A percentile compares a stretch with the other conserved stretches of the same genome.
Conservation (phyloP, 2,113 vertebrate genomes). For the Actenoides hombroni region DNA sequence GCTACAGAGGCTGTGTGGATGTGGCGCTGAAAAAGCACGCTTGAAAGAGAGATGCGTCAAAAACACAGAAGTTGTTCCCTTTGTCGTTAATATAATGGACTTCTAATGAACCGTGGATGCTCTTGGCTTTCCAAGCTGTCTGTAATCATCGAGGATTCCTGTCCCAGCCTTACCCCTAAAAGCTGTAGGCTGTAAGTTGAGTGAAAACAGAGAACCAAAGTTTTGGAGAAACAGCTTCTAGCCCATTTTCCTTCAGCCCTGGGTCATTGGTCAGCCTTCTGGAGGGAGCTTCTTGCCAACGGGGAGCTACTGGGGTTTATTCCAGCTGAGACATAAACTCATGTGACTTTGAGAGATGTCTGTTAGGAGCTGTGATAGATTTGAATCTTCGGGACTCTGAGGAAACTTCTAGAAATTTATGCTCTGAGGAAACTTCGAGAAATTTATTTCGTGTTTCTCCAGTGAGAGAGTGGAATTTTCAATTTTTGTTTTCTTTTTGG, state of each 20-base stretch:
- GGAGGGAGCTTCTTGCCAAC: neutral
- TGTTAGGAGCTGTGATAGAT: neutral
- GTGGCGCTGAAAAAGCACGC: neutral
- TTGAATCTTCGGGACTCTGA: neutral
- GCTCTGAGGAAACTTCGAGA: neutral
- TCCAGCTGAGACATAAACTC: neutral
- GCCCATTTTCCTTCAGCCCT: neutral
- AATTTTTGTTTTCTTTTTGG: no score
- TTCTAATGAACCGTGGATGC: neutral
- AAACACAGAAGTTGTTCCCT: neutral
- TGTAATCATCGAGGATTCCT: neutral
- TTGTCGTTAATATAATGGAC: neutral
- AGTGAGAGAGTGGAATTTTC: neutral
- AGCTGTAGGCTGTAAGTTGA: neutral
- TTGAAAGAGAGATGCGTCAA: neutral
- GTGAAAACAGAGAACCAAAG: neutral
- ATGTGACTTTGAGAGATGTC: neutral
- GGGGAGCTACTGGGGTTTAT: neutral
- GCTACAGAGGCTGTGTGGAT: neutral
- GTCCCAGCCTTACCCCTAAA: neutral
- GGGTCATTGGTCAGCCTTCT: neutral
- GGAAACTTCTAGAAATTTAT: neutral
- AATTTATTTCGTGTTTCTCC: neutral
- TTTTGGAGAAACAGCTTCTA: neutral
- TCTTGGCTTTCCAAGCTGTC: neutral